phyloP scores from a whole-genome alignment of 2,797 vertebrate genomes.

The Neopelma chrysocephalum region DNA sequence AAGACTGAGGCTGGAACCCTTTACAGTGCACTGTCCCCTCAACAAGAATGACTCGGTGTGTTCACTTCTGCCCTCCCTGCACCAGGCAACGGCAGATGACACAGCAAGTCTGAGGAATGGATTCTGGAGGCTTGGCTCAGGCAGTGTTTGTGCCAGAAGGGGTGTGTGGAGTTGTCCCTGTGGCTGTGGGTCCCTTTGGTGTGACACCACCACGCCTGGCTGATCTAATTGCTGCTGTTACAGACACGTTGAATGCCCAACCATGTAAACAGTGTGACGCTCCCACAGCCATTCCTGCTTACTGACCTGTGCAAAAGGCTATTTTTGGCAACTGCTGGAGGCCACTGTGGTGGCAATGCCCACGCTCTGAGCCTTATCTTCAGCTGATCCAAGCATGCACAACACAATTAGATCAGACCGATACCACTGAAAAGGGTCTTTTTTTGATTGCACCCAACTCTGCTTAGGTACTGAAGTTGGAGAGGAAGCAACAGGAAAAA shows the following conservation, averaged over 20 bases:
- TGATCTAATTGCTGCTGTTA: slow-evolving; percentile 43
- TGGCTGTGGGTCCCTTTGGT: not conserved
- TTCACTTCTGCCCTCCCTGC: not conserved
- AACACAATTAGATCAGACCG: not conserved
- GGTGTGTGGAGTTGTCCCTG: not conserved
- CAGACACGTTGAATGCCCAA: slow-evolving; percentile 20
- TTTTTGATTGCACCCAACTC: not conserved
- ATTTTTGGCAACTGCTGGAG: slow-evolving; percentile 72
- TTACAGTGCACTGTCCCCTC: not conserved
- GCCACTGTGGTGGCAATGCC: not conserved
- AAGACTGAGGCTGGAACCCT: not conserved
- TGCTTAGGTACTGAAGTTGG: not conserved
- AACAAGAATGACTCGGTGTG: not conserved
- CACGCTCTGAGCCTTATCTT: not conserved
- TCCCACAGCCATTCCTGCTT: slow-evolving; percentile 61
- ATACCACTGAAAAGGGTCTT: not conserved
- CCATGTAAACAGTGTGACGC: slow-evolving; percentile 57
- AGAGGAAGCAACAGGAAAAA: not conserved
- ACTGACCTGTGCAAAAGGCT: slow-evolving; percentile 71
- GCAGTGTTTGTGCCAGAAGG: not conserved
- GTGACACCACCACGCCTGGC: slow-evolving; percentile 19
- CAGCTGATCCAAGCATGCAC: not conserved
- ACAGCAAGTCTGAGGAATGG: not conserved
- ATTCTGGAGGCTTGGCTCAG: not conserved
- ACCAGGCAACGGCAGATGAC: not conserved